Evolutionary conservation across 2,113 vertebrate genomes (phyloP), one percentile per base, ranked within the genome.

Genomic region (Seriola aureovittata): DNA sequence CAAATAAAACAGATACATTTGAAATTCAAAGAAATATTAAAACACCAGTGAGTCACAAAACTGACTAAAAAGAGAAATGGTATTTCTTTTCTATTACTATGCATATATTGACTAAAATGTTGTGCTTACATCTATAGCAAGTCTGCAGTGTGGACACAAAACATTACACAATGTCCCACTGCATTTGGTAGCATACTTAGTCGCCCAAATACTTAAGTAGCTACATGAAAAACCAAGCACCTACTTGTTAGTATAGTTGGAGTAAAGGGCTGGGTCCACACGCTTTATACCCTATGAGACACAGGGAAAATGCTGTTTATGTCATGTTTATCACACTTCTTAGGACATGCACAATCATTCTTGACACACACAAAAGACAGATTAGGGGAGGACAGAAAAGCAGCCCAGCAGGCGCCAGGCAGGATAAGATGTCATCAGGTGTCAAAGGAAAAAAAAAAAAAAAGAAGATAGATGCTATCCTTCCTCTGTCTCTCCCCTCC

Each of bases 271-370:
- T 0, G 94, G 91, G 40, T 98, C 95, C 92, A 99, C 97, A 90
- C 96, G 97, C 94, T 96, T 98, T 87, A 99, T 90, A 78, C 97
- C 97, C 98, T 99, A 92, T 38, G 8, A 44, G 14, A 86, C 11
- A 82, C n/a, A 88, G 34, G 34, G 5, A 72, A 82, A 63, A 64
- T 0, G 1, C 4, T 10, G 32, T 60, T 54, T 10, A 46, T 17
- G 48, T 29, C 25, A 1, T 46, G 16, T 52, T 72, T 32, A 74
- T 59, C 19, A 50, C 2, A 73, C 3, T 10, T 52, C 54, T 68
- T 52, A 29, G 0, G 9, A 2, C n/a, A 73, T 29, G 34, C 44
- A 54, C 36, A 70, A 8, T 10, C 0, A 50, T 16, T 32, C 52
- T 32, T 0, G 19, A 69, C 60, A 32, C 57, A 82, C 62, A 68